Conservation (phyloP, 2,113 vertebrate genomes). For the Marmota monax region DNA sequence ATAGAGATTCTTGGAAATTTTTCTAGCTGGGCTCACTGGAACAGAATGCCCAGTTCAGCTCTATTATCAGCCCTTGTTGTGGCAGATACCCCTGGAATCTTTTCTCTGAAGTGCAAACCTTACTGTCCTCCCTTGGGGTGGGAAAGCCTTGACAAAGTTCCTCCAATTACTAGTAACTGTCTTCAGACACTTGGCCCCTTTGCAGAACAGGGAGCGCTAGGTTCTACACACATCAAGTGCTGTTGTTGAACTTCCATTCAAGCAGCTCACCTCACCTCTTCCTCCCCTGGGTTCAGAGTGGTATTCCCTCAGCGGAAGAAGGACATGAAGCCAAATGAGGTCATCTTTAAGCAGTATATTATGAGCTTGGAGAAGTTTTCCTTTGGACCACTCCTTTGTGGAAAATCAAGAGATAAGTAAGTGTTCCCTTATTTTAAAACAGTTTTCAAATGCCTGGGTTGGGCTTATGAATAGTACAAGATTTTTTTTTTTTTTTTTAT, state of each 20-base stretch:
- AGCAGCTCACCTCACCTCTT: neutral
- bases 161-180: neutral
- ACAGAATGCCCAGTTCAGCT: neutral
- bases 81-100: neutral
- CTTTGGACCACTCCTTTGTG: conserved; percentile 95
- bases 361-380: conserved; percentile 87
- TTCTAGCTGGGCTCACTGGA: neutral
- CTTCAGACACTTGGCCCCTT: neutral
- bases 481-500: neutral
- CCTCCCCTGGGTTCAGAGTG: conserved; percentile 81
- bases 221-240: neutral
- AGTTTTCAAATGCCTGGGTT: neutral
- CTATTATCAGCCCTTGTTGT: neutral
- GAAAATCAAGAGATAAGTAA: conserved; percentile 94
- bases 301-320: conserved; percentile 90
- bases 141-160: neutral
- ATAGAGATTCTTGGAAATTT: neutral
- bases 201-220: neutral
- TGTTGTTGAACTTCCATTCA: neutral
- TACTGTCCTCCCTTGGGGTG: neutral
- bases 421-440: conserved; percentile 35
- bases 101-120: conserved; percentile 5
- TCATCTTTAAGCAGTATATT: conserved; percentile 91
- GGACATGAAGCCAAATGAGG: conserved; percentile 80
- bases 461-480: neutral